Percentiles rank a stretch among this genome's conserved stretches.
phyloP scores from a whole-genome alignment of 2,888 invertebrate genomes.

The Harpalus rufipes region DNA sequence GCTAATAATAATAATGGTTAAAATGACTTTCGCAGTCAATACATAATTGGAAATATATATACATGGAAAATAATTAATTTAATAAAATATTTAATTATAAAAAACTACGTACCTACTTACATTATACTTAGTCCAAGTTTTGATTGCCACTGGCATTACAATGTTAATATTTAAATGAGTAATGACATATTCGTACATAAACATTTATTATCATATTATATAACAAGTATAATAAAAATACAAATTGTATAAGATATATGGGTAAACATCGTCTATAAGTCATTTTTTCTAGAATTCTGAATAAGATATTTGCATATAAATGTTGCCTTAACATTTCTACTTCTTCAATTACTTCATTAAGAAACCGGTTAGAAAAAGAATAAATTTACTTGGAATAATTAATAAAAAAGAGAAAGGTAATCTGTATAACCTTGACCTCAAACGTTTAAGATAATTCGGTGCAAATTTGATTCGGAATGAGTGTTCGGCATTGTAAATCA shows the following conservation, averaged over 20 bases:
- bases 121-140: no score
- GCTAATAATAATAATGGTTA: no score
- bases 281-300: slow-evolving; percentile 7
- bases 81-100: no score
- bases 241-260: slow-evolving; percentile 8
- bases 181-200: no score
- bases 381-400: slow-evolving; percentile 23
- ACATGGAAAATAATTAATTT: no score
- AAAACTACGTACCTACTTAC: no score
- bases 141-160: no score
- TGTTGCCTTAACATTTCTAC: slow-evolving; percentile 1
- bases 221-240: no score
- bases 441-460: slow-evolving; percentile 47
- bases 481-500: slow-evolving; percentile 58
- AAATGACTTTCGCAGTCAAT: no score
- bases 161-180: no score
- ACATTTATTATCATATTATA: no score
- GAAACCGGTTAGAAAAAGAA: slow-evolving; percentile 29
- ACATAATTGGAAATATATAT: no score
- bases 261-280: slow-evolving; percentile 7
- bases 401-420: slow-evolving; percentile 43
- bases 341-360: slow-evolving; percentile 51
- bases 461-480: slow-evolving; percentile 60
- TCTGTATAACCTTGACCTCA: slow-evolving; percentile 38
- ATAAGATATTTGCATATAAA: slow-evolving; percentile 43